Conservation (phyloP, 2,113 vertebrate species). For the Petaurus breviceps region DNA sequence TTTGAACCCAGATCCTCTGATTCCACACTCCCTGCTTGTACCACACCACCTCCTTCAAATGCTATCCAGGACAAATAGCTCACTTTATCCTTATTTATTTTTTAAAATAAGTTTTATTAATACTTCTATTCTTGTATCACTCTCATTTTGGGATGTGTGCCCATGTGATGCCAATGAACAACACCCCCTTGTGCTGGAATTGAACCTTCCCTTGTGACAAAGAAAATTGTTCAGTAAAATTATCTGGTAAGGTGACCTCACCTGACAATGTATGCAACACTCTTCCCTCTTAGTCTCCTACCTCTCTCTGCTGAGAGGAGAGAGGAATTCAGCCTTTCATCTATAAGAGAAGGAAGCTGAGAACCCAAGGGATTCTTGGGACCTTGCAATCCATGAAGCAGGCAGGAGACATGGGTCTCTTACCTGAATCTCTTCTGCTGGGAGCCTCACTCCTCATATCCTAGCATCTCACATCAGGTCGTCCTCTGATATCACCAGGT, state of each 20-base stretch:
- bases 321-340: too few relatives aligned
- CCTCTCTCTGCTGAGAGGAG: too few relatives aligned
- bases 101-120: not conserved
- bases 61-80: not conserved
- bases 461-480: not conserved
- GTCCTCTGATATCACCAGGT: not conserved
- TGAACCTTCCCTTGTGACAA: too few relatives aligned
- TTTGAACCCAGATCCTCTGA: too few relatives aligned
- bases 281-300: too few relatives aligned
- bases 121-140: not conserved
- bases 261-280: too few relatives aligned
- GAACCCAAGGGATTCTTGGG: not conserved
- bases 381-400: not conserved
- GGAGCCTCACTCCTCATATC: not conserved
- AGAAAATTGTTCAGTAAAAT: too few relatives aligned
- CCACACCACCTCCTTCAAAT: not conserved
- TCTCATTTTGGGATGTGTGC: not conserved
- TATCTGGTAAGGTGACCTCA: too few relatives aligned
- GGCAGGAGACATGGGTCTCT: too few relatives aligned
- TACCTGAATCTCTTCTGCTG: not conserved
- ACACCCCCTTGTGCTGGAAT: not conserved
- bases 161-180: not conserved
- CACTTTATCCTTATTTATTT: not conserved
- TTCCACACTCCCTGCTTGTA: not conserved
- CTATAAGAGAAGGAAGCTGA: too few relatives aligned